Conservation (phyloP, 2,888 invertebrate genomes). For the Cerastis leucographa region DNA sequence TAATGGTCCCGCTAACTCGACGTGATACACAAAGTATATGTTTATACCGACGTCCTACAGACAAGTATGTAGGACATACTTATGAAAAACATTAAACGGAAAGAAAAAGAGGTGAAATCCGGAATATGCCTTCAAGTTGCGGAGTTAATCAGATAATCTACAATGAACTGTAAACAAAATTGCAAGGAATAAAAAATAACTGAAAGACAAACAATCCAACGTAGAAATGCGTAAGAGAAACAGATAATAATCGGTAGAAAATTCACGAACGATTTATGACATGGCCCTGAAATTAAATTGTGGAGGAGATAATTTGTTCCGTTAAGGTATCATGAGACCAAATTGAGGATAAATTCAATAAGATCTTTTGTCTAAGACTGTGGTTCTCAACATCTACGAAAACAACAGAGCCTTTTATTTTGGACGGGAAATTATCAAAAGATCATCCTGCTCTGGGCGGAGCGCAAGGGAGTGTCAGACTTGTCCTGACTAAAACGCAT, state of each 20-base stretch:
- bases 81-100: background rate
- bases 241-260: slow-evolving; percentile 13
- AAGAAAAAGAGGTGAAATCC: background rate
- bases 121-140: too few relatives aligned
- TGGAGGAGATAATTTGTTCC: slow-evolving; percentile 20
- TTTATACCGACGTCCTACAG: too few relatives aligned
- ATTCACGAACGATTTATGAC: background rate
- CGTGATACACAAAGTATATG: background rate
- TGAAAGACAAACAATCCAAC: background rate
- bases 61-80: too few relatives aligned
- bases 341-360: slow-evolving; percentile 39
- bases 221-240: background rate
- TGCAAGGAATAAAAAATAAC: too few relatives aligned
- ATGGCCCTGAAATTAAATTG: slow-evolving; percentile 33
- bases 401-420: too few relatives aligned
- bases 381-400: slow-evolving; percentile 18
- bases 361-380: slow-evolving; percentile 24
- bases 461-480: too few relatives aligned
- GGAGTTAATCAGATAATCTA: background rate
- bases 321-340: slow-evolving; percentile 29
- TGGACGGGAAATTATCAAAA: too few relatives aligned
- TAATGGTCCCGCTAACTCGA: background rate
- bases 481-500: too few relatives aligned
- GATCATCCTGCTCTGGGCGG: too few relatives aligned
- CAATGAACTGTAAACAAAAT: background rate